Percentiles rank a stretch among this genome's conserved stretches.
Evolutionary conservation across 2,797 vertebrate species (phyloP).

Genomic region (Chaetophractus vellerosus): DNA sequence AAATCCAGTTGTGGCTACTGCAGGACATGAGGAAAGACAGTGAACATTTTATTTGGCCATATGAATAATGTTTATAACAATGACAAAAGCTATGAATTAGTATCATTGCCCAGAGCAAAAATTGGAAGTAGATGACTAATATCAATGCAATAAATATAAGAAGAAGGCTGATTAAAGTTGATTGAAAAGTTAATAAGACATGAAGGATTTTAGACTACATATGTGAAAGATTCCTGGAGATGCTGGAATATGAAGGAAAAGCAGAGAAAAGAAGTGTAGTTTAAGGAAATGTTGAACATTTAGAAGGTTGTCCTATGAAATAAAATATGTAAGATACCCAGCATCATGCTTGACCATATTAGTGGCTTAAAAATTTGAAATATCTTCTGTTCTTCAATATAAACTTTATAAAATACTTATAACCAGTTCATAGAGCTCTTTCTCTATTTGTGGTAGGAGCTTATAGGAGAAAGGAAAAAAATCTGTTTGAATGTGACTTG

Average conservation of each 20-base stretch:
- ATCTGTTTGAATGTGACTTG: neutral
- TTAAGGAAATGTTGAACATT: neutral
- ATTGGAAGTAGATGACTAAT: neutral
- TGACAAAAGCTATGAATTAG: neutral
- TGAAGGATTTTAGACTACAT: neutral
- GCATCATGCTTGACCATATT: neutral
- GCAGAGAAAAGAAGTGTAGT: neutral
- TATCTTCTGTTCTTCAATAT: neutral
- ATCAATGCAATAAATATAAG: neutral
- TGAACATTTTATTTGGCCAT: neutral
- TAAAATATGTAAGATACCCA: neutral
- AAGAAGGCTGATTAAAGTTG: neutral
- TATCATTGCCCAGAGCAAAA: neutral
- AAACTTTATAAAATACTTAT: neutral
- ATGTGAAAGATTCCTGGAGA: too few relatives aligned
- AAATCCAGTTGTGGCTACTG: neutral
- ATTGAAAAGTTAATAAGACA: neutral
- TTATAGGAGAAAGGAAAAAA: neutral
- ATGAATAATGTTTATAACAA: neutral
- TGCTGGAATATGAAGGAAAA: neutral
- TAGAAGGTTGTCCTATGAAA: neutral
- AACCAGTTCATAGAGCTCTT: neutral
- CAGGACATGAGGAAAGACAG: neutral
- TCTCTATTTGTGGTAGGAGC: neutral
- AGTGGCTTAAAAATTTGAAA: neutral